These are phyloP conservation scores for Zygaena filipendulae DNA, from an alignment of 2,888 invertebrate genomes.

Conservation along the genomic window DNA sequence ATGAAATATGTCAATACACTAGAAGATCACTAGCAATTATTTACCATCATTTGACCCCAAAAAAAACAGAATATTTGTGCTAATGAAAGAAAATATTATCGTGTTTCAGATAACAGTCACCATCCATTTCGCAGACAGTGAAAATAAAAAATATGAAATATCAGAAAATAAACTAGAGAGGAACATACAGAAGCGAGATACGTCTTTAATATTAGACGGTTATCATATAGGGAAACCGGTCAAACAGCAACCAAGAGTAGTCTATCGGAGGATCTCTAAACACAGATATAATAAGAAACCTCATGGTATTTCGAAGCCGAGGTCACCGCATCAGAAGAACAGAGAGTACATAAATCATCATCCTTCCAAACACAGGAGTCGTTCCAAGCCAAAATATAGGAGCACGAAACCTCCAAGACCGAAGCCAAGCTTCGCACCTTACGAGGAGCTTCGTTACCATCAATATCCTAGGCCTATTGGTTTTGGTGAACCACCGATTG, in stretches of 20 bases:
- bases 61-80: too few relatives aligned
- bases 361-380: too few relatives aligned
- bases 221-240: conserved; percentile 27
- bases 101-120: conserved; percentile 44
- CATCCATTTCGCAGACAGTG: conserved; percentile 26
- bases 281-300: conserved; percentile 25
- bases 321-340: too few relatives aligned
- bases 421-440: conserved; percentile 22
- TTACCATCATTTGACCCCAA: too few relatives aligned
- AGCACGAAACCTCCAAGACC: conserved; percentile 27
- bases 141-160: conserved; percentile 19
- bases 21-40: too few relatives aligned
- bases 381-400: conserved; percentile 26
- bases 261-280: conserved; percentile 32
- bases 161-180: conserved; percentile 17
- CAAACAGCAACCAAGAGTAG: conserved; percentile 31
- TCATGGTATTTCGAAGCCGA: too few relatives aligned
- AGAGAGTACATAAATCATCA: too few relatives aligned
- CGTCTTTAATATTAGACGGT: conserved; percentile 34
- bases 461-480: too few relatives aligned
- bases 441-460: too few relatives aligned
- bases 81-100: too few relatives aligned
- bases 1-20: too few relatives aligned
- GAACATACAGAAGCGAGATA: conserved; percentile 30
- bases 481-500: conserved; percentile 49